Percentiles rank a stretch among this genome's conserved stretches.
Evolutionary conservation across 2,888 invertebrate species (phyloP).

Genomic region (Dilophus febrilis): DNA sequence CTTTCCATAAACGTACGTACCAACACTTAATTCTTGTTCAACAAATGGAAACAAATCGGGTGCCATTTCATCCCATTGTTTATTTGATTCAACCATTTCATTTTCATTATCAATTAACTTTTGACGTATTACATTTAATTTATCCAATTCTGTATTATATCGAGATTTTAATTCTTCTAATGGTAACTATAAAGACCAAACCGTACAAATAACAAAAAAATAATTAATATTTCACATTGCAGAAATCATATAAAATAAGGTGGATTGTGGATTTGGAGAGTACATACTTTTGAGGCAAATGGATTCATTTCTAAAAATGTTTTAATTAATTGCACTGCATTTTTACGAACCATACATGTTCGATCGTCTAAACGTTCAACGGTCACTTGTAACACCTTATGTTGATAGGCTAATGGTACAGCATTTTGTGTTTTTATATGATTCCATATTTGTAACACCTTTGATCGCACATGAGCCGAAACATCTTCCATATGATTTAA

Average conservation of each 20-base stretch:
- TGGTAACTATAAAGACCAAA: constrained; percentile 14
- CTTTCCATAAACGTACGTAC: neutral
- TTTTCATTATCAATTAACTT: constrained; percentile 38
- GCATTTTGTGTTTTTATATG: constrained; percentile 60
- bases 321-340: constrained; percentile 40
- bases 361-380: constrained; percentile 65
- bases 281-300: constrained; percentile 57
- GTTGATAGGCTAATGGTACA: constrained; percentile 56
- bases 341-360: constrained; percentile 68
- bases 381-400: constrained; percentile 45
- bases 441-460: constrained; percentile 69
- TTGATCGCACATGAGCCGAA: constrained; percentile 72
- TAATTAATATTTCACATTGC: neutral
- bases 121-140: constrained; percentile 29
- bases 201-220: constrained; percentile 7
- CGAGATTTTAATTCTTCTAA: constrained; percentile 42
- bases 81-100: constrained; percentile 33
- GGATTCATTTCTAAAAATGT: constrained; percentile 72
- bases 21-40: constrained; percentile 19
- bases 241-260: neutral
- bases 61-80: constrained; percentile 23
- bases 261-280: constrained; percentile 12
- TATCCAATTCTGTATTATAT: constrained; percentile 29
- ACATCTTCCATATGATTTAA: constrained; percentile 70
- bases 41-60: constrained; percentile 20